Percentiles rank a stretch among this genome's conserved stretches.
phyloP scores from a whole-genome alignment of 2,797 vertebrate species.

The Clarias pachynema region DNA sequence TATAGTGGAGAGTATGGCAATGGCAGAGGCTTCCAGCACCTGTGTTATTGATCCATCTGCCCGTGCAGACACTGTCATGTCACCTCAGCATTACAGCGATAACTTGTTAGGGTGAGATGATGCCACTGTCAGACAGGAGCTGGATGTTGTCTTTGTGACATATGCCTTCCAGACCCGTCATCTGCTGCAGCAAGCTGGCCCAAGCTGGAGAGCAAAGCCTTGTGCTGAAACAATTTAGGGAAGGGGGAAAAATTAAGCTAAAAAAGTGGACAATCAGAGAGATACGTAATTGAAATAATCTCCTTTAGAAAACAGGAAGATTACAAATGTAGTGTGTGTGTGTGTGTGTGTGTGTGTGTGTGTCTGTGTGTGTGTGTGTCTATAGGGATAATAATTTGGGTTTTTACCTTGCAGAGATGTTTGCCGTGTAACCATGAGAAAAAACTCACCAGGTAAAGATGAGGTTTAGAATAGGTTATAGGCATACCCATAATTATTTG shows the following conservation, averaged over 20 bases:
- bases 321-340: not conserved
- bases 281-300: conserved; percentile 2
- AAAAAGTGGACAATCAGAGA: conserved; percentile 11
- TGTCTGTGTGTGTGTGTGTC: not conserved
- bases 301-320: not conserved
- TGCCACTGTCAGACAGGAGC: conserved; percentile 75
- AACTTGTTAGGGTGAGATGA: conserved; percentile 80
- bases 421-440: not conserved
- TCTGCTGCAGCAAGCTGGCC: conserved; percentile 53
- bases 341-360: not conserved
- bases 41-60: conserved; percentile 78
- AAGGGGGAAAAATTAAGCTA: conserved; percentile 12
- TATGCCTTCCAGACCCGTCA: conserved; percentile 58
- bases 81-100: conserved; percentile 82
- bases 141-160: conserved; percentile 65
- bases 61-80: conserved; percentile 79
- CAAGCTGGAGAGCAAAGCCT: conserved; percentile 47
- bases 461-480: not conserved
- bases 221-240: conserved; percentile 44
- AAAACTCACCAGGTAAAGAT: not conserved
- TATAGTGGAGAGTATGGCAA: conserved; percentile 36
- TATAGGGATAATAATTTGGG: not conserved
- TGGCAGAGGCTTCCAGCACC: conserved; percentile 47
- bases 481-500: not conserved
- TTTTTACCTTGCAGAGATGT: not conserved